Evolutionary conservation across 2,888 invertebrate species (phyloP).

Genomic region (Hydrotaea cyrtoneurina): DNA sequence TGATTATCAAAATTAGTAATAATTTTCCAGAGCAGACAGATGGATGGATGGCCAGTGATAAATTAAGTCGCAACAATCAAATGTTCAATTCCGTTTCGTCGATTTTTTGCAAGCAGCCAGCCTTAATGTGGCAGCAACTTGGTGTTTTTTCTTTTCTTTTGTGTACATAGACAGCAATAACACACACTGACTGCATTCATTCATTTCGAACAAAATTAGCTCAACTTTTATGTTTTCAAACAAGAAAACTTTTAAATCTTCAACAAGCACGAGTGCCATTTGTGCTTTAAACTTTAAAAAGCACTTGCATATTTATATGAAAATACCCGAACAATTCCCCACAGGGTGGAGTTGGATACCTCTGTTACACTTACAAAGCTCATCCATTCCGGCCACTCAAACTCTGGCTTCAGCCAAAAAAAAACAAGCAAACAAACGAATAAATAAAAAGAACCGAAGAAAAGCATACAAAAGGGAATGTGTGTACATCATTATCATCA

Average conservation of each 20-base stretch:
- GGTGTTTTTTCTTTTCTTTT: no score
- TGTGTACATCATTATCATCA: conserved; percentile 49
- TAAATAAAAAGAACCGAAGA: background rate
- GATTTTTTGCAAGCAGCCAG: background rate
- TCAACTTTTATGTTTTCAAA: background rate
- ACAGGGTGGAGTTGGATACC: conserved; percentile 54
- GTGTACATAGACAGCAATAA: background rate
- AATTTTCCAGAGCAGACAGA: background rate
- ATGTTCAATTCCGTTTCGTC: background rate
- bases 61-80: background rate
- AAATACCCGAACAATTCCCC: conserved; percentile 26
- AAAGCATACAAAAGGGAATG: conserved; percentile 11
- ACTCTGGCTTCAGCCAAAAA: background rate
- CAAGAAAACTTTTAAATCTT: background rate
- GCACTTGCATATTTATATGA: background rate
- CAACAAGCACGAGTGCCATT: background rate
- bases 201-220: background rate
- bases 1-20: background rate
- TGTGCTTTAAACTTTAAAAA: conserved; percentile 23
- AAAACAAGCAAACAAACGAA: background rate
- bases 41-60: background rate
- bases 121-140: background rate
- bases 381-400: conserved; percentile 41
- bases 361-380: conserved; percentile 56
- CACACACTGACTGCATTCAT: background rate